phyloP scores from a whole-genome alignment of 2,888 invertebrate species.

The Steromphala cineraria region DNA sequence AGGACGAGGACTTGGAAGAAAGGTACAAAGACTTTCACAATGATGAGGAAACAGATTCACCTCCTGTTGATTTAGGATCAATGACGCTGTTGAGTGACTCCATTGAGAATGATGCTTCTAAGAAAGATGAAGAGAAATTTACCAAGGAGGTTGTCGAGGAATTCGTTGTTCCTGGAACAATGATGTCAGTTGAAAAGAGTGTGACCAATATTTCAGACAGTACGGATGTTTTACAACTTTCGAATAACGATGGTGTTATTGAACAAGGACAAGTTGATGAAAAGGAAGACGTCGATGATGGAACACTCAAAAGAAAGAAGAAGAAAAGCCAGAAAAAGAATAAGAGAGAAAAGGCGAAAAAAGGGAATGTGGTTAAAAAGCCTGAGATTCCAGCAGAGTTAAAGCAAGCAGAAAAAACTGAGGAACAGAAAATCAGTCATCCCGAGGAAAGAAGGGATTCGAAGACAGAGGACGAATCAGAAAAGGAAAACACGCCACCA shows the following conservation, averaged over 20 bases:
- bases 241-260: not conserved
- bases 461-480: constrained; percentile 27
- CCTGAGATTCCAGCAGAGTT: constrained; percentile 13
- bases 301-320: constrained; percentile 3
- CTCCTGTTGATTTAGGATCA: not conserved
- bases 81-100: not conserved
- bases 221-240: not conserved
- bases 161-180: not conserved
- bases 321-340: not conserved
- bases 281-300: not conserved
- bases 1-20: constrained; percentile 22
- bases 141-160: not conserved
- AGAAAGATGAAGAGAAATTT: not conserved
- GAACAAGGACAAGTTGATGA: not conserved
- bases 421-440: not conserved
- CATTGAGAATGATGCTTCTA: too few relatives aligned
- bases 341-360: not conserved
- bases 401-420: not conserved
- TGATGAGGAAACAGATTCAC: not conserved
- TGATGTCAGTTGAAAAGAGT: not conserved
- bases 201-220: not conserved
- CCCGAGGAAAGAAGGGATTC: not conserved
- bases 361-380: constrained; percentile 1
- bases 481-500: constrained; percentile 32
- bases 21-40: not conserved